phyloP scores from a whole-genome alignment of 2,888 invertebrate species.

The Pollenia amentaria region DNA sequence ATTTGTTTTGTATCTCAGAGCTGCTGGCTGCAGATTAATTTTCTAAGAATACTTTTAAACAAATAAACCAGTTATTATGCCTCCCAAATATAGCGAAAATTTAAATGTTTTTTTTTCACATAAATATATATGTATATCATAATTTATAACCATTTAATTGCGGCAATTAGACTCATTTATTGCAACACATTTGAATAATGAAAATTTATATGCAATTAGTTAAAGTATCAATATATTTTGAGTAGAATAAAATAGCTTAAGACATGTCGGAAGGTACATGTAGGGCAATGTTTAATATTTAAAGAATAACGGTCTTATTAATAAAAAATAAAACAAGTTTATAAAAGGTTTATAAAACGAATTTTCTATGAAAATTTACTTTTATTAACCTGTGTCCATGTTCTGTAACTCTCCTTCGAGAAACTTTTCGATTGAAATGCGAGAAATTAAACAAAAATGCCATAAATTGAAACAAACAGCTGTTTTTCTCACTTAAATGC shows the following conservation, averaged over 20 bases:
- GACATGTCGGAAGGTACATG: too few species aligned
- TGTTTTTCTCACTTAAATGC: too few species aligned
- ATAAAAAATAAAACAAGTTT: too few species aligned
- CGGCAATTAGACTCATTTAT: slow-evolving; percentile 62
- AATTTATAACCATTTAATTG: slow-evolving; percentile 66
- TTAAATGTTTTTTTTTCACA: slow-evolving; percentile 36
- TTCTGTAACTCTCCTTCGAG: too few species aligned
- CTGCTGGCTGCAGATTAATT: not conserved
- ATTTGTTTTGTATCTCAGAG: not conserved
- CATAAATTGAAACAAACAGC: too few species aligned
- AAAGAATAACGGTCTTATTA: too few species aligned
- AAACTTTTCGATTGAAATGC: too few species aligned
- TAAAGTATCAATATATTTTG: not conserved
- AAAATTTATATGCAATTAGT: slow-evolving; percentile 40
- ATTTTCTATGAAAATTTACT: too few species aligned
- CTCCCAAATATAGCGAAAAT: slow-evolving; percentile 42
- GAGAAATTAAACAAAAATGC: too few species aligned
- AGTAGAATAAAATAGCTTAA: not conserved
- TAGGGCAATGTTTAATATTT: too few species aligned
- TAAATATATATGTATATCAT: slow-evolving; percentile 26
- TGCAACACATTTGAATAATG: slow-evolving; percentile 33
- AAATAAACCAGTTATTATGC: slow-evolving; percentile 57
- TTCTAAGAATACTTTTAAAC: slow-evolving; percentile 14
- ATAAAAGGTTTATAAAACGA: too few species aligned
- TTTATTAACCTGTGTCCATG: too few species aligned